These are phyloP conservation scores for Spilarctia lutea DNA, from an alignment of 2,888 invertebrate genomes.

Conservation along the genomic window DNA sequence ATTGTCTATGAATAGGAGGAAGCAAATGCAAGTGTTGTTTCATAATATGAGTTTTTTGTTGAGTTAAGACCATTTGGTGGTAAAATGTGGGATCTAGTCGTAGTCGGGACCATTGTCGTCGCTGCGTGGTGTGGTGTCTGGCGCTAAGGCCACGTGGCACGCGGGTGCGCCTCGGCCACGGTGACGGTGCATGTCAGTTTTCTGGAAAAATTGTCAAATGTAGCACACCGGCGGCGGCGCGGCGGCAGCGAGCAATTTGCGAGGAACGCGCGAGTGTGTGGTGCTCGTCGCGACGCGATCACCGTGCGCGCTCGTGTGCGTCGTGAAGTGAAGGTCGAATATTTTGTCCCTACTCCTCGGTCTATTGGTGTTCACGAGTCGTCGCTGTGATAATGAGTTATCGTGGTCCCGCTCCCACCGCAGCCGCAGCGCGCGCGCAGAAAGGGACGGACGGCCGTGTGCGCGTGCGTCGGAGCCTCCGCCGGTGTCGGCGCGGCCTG, in stretches of 20 bases:
- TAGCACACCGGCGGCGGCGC: conserved; percentile 73
- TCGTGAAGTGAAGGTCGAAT: conserved; percentile 85
- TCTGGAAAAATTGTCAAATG: conserved; percentile 86
- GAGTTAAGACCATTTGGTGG: conserved; percentile 8
- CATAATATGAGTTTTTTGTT: neutral
- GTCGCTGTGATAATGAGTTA: conserved; percentile 82
- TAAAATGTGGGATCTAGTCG: neutral
- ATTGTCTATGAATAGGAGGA: conserved; percentile 10
- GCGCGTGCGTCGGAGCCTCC: conserved; percentile 83
- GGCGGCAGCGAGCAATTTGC: conserved; percentile 74
- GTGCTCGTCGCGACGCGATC: conserved; percentile 70
- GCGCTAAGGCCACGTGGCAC: conserved; percentile 66
- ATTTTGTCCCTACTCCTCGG: conserved; percentile 85
- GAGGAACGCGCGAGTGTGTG: conserved; percentile 70
- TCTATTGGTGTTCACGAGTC: conserved; percentile 86
- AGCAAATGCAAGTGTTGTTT: conserved; percentile 5
- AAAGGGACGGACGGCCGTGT: conserved; percentile 77
- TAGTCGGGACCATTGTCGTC: conserved; percentile 5
- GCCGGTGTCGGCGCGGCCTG: conserved; percentile 83
- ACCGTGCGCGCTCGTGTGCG: conserved; percentile 75
- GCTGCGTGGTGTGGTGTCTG: conserved; percentile 44
- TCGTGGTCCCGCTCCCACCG: conserved; percentile 77
- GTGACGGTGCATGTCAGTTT: conserved; percentile 82
- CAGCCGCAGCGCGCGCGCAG: conserved; percentile 53
- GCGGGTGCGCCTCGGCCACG: conserved; percentile 70